phyloP scores from a whole-genome alignment of 2,888 invertebrate species.

The Calephelis perditalis region DNA sequence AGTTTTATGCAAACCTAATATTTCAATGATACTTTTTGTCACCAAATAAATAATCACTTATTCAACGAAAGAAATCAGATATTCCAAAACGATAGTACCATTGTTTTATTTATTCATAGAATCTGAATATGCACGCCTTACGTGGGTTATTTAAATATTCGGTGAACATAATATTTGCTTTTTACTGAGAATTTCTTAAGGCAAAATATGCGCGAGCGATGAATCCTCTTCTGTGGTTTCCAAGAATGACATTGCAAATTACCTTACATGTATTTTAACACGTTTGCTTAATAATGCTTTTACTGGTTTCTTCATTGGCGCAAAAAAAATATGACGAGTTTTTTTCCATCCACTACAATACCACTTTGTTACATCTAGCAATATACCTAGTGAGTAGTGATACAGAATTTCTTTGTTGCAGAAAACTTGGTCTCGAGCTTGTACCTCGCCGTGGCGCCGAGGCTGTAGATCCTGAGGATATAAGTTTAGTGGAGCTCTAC shows the following conservation, averaged over 20 bases:
- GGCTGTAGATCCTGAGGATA: slow-evolving; percentile 93
- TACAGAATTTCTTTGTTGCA: slow-evolving; percentile 51
- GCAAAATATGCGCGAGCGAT: background rate
- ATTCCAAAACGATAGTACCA: background rate
- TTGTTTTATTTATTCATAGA: slow-evolving; percentile 1
- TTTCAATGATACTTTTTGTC: too few species aligned
- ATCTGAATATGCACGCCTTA: background rate
- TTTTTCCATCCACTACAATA: too few species aligned
- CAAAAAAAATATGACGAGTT: too few species aligned
- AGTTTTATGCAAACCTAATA: too few species aligned
- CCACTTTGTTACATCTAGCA: too few species aligned
- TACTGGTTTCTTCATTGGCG: too few species aligned
- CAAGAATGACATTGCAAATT: background rate
- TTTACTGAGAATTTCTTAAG: background rate
- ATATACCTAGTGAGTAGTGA: too few species aligned
- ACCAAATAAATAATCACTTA: background rate
- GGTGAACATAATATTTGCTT: slow-evolving; percentile 1
- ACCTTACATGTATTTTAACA: background rate
- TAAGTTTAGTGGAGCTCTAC: slow-evolving; percentile 93
- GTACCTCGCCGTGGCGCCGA: slow-evolving; percentile 94
- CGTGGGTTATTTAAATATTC: slow-evolving; percentile 1
- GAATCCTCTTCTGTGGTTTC: slow-evolving; percentile 8
- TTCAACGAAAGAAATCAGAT: background rate
- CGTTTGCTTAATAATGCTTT: background rate
- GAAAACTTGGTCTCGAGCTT: slow-evolving; percentile 93